Evolutionary conservation across 2,797 vertebrate genomes (phyloP).

Genomic region (Rhabdophis nuchalis): DNA sequence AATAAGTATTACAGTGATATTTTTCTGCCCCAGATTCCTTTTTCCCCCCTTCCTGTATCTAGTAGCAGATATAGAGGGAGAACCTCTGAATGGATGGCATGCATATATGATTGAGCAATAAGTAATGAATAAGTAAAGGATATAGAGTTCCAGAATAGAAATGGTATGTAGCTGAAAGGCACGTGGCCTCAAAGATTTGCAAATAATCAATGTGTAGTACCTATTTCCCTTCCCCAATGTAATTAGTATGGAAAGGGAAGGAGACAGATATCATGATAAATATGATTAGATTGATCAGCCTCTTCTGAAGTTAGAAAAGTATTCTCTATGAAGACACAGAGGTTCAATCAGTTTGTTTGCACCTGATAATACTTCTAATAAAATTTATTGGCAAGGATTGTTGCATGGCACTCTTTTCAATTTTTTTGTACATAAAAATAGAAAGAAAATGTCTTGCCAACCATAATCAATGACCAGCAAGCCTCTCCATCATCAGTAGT

Average conservation of each 20-base stretch:
- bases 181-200: background rate
- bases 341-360: background rate
- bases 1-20: background rate
- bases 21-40: background rate
- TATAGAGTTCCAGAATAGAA: background rate
- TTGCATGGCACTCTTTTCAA: background rate
- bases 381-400: background rate
- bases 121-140: background rate
- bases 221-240: background rate
- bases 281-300: background rate
- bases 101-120: background rate
- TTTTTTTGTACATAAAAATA: background rate
- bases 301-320: background rate
- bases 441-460: background rate
- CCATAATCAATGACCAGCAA: background rate
- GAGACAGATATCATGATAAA: background rate
- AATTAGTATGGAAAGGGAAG: background rate
- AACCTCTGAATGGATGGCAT: background rate
- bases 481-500: background rate
- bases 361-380: background rate
- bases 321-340: background rate
- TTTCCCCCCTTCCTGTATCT: accelerated
- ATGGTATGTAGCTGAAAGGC: background rate
- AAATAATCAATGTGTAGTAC: background rate
- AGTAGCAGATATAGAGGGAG: background rate